A percentile compares a stretch with the other conserved stretches of the same genome.
phyloP scores from a whole-genome alignment of 2,113 vertebrate species.

The Chauna torquata region DNA sequence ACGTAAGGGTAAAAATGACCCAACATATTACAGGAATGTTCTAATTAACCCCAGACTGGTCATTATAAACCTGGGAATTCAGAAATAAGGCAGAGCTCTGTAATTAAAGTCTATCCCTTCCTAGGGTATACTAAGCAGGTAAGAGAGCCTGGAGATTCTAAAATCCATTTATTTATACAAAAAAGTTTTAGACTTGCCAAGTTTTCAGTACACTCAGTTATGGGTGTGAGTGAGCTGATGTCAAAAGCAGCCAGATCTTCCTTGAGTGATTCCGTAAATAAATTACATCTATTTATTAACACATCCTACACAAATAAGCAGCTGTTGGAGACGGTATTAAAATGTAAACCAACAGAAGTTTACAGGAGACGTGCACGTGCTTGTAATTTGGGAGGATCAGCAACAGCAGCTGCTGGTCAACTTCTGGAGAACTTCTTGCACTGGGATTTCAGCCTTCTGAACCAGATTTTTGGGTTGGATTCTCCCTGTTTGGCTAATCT shows the following conservation, averaged over 20 bases:
- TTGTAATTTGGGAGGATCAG: background rate
- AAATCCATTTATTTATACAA: background rate
- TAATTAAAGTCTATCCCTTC: background rate
- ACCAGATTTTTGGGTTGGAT: background rate
- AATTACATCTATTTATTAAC: background rate
- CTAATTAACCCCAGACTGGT: conserved; percentile 39
- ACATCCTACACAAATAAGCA: background rate
- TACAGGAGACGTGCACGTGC: background rate
- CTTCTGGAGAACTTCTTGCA: background rate
- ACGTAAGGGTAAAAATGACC: background rate
- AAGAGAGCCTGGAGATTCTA: background rate
- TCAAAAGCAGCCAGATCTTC: background rate
- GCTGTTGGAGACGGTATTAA: background rate
- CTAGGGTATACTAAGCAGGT: background rate
- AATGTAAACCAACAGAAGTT: background rate
- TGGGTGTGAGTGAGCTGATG: background rate
- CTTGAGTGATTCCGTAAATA: background rate
- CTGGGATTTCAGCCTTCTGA: background rate
- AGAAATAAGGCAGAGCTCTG: background rate
- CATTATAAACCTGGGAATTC: background rate
- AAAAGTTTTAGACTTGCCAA: background rate
- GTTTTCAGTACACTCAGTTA: background rate
- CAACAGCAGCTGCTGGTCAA: background rate
- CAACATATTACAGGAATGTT: background rate
- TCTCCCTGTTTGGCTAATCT: background rate